Evolutionary conservation across 1,140 invertebrate species (phyloP), one percentile per base, ranked within the genome.

Genomic region (Batillaria attramentaria): DNA sequence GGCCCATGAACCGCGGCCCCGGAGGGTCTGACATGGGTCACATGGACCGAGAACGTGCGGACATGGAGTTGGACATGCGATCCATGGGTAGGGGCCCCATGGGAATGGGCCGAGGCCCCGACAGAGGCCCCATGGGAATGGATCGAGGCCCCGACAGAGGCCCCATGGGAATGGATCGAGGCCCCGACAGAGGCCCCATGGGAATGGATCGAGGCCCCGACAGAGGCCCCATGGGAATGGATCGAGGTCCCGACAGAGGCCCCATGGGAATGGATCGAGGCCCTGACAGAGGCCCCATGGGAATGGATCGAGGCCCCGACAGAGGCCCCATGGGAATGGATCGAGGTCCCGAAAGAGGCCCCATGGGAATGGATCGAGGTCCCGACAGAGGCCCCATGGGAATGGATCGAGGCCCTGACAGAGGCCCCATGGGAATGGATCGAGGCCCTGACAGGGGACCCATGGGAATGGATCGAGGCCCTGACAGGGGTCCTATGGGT

Each of bases 51-150:
- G 73, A 24, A 4, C 76, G 28, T 42, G 42, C 39, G 39, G 57
- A 42, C 57, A 43, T 31, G 60, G 75, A 50, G 41, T 46, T 31
- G 60, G 75, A 50, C 66, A 60, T 50, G 62, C 35, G 66, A 69
- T n/a, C 74, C 66, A 60, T 50, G 62, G 37, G 66, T 62, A 3
- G 68, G 43, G 20, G 79, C 65, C 31, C 74, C 66, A 31, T 69
- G 57, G 57, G 39, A 20, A 41, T 39, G 68, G 37, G 28, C 57
- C 57, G 24, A 20, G 37, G 39, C 68, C 18, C 31, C 2, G 37
- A 42, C 39, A 70, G 68, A 50, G 46, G 43, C 18, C 54, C 35
- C 46, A 74, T 74, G 50, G 66, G 42, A 31, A 66, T 66, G 62
- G 37, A 42, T 24, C 66, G 66, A 13, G 42, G 68, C 10, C 68